A percentile compares a stretch with the other conserved stretches of the same genome.
These are phyloP conservation scores for Dreissena polymorpha DNA, from an alignment of 1,140 invertebrate genomes.

Conservation along the genomic window DNA sequence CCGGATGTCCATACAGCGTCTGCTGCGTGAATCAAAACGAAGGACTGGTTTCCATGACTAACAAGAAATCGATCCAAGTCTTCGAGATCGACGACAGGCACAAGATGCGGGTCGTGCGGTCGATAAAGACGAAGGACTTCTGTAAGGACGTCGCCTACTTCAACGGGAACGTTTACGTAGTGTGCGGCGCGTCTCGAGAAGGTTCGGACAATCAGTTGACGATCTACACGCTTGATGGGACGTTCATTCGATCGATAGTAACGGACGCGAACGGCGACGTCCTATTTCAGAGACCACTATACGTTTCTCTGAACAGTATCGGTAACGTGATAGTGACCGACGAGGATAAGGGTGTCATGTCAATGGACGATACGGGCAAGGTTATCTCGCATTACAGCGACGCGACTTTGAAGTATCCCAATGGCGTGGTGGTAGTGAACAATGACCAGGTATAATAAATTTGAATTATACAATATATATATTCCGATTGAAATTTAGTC, in stretches of 20 bases:
- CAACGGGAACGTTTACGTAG: constrained; percentile 17
- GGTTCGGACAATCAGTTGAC: neutral
- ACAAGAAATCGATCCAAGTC: constrained; percentile 12
- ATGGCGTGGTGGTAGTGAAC: constrained; percentile 15
- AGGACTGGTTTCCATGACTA: constrained; percentile 15
- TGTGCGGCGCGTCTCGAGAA: neutral
- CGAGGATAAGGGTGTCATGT: constrained; percentile 16
- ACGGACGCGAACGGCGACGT: neutral
- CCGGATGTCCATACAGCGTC: constrained; percentile 29
- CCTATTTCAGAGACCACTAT: neutral
- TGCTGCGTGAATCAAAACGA: constrained; percentile 26
- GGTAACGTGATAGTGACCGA: constrained; percentile 14
- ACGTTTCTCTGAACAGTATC: constrained; percentile 15
- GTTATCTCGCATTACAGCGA: neutral
- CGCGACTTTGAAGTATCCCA: constrained; percentile 4
- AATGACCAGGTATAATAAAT: constrained; percentile 12
- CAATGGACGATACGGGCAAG: constrained; percentile 9
- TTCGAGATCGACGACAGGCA: constrained; percentile 5
- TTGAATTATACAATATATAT: too few relatives aligned
- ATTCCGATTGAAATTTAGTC: too few relatives aligned
- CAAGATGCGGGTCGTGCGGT: neutral
- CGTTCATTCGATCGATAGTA: neutral
- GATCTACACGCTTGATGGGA: neutral
- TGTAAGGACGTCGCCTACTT: constrained; percentile 15
- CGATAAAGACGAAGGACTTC: constrained; percentile 6